phyloP scores from a whole-genome alignment of 1,140 invertebrate genomes.

The Trigoniulus corallinus region DNA sequence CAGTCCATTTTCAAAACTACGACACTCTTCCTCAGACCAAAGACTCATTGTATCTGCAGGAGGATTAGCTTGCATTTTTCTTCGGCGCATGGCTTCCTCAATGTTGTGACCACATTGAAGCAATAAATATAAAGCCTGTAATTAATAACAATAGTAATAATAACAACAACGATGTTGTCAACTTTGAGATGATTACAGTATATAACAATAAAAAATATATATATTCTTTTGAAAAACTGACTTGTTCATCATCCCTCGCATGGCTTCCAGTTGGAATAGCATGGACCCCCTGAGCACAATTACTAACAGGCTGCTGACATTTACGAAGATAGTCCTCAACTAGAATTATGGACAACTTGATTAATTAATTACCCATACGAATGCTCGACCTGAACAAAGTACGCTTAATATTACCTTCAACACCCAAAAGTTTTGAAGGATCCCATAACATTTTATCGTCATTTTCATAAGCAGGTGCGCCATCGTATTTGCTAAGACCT shows the following conservation, averaged over 20 bases:
- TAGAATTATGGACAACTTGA: slow-evolving; percentile 17
- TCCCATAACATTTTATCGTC: slow-evolving; percentile 91
- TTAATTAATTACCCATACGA: not conserved
- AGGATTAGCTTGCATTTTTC: slow-evolving; percentile 57
- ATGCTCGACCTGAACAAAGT: too few species aligned
- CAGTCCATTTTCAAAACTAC: slow-evolving; percentile 89
- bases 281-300: slow-evolving; percentile 34
- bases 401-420: slow-evolving; percentile 34
- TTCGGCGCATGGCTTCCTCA: slow-evolving; percentile 67
- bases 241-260: slow-evolving; percentile 74
- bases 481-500: slow-evolving; percentile 75
- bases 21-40: slow-evolving; percentile 95
- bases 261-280: slow-evolving; percentile 54
- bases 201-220: not conserved
- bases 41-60: slow-evolving; percentile 56
- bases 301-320: slow-evolving; percentile 35
- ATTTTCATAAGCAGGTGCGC: slow-evolving; percentile 83
- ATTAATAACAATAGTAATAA: slow-evolving; percentile 10
- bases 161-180: too few species aligned
- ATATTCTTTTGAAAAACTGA: slow-evolving; percentile 13
- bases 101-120: slow-evolving; percentile 87
- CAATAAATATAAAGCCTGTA: slow-evolving; percentile 70
- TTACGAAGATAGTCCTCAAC: slow-evolving; percentile 61
- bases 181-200: too few species aligned
- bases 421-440: slow-evolving; percentile 52